These are phyloP conservation scores for Agrochola circellaris DNA, from an alignment of 2,888 invertebrate genomes.

Conservation along the genomic window DNA sequence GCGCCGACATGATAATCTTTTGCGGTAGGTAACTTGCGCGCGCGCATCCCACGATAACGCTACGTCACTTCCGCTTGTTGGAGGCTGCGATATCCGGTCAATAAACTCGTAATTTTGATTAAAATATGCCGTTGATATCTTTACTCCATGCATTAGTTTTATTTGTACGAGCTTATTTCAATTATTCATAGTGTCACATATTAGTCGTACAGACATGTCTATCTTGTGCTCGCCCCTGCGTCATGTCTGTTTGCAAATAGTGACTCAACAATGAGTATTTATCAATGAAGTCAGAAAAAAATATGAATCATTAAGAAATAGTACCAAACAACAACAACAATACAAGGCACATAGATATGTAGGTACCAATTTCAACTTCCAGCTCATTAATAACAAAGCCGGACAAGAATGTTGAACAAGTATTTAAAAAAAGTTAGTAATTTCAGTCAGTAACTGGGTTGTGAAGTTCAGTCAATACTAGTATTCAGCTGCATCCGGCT, in stretches of 20 bases:
- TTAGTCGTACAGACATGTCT: conserved; percentile 9
- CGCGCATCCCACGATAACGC: conserved; percentile 72
- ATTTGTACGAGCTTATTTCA: neutral
- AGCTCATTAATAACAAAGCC: neutral
- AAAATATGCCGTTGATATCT: conserved; percentile 48
- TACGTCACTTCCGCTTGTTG: conserved; percentile 74
- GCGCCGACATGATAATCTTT: conserved; percentile 56
- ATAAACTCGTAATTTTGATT: conserved; percentile 67
- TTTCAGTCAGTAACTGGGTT: neutral
- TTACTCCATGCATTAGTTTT: conserved; percentile 18
- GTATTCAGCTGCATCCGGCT: neutral
- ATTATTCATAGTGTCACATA: neutral
- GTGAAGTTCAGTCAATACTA: neutral
- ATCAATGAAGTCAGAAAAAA: conserved; percentile 21
- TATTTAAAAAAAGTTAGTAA: neutral
- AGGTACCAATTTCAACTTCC: neutral
- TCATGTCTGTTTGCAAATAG: conserved; percentile 19
- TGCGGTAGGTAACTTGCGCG: conserved; percentile 62
- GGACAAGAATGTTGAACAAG: neutral
- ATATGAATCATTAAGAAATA: conserved; percentile 34
- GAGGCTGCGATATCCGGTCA: conserved; percentile 79
- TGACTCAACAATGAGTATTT: conserved; percentile 50
- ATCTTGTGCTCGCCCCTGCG: neutral
- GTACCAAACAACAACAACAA: neutral
- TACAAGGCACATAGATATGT: no score